Percentiles rank a stretch among this genome's conserved stretches.
These are phyloP conservation scores for Morpho deidamia DNA, from an alignment of 2,888 invertebrate species.

Conservation along the genomic window DNA sequence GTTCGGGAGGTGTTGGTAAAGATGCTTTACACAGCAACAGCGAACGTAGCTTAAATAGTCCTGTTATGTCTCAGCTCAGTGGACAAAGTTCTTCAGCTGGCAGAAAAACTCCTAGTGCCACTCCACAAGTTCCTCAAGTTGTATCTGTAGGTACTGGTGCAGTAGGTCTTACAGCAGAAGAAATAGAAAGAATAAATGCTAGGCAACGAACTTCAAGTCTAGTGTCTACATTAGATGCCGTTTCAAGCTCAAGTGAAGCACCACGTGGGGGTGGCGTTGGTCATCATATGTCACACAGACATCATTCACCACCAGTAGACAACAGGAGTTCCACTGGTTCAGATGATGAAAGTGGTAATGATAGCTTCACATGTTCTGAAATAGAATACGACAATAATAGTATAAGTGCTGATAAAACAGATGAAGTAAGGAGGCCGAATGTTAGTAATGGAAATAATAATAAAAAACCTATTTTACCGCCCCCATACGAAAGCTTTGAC, in stretches of 20 bases:
- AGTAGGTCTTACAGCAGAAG: conserved; percentile 94
- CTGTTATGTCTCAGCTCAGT: conserved; percentile 94
- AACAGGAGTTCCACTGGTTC: conserved; percentile 87
- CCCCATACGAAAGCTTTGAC: conserved; percentile 93
- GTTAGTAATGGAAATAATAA: conserved; percentile 70
- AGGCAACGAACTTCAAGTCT: conserved; percentile 93
- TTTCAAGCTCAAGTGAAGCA: conserved; percentile 93
- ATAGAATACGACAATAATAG: conserved; percentile 97
- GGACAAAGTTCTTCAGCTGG: conserved; percentile 91
- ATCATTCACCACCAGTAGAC: conserved; percentile 85
- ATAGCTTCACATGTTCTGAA: conserved; percentile 98
- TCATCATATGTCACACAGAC: conserved; percentile 84
- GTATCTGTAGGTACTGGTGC: conserved; percentile 82
- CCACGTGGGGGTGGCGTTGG: conserved; percentile 83
- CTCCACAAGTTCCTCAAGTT: conserved; percentile 83
- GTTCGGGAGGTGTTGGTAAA: conserved; percentile 92
- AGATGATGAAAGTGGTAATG: conserved; percentile 95
- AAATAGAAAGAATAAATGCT: conserved; percentile 93
- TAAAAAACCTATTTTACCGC: conserved; percentile 85
- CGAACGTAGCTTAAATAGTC: conserved; percentile 93
- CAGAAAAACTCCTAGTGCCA: conserved; percentile 83
- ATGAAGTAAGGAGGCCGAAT: conserved; percentile 79
- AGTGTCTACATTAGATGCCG: conserved; percentile 94
- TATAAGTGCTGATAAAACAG: conserved; percentile 86
- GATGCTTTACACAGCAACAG: conserved; percentile 94